A percentile compares a stretch with the other conserved stretches of the same genome.
Evolutionary conservation across 2,888 invertebrate species (phyloP).

Genomic region (Habrosyne pyritoides): DNA sequence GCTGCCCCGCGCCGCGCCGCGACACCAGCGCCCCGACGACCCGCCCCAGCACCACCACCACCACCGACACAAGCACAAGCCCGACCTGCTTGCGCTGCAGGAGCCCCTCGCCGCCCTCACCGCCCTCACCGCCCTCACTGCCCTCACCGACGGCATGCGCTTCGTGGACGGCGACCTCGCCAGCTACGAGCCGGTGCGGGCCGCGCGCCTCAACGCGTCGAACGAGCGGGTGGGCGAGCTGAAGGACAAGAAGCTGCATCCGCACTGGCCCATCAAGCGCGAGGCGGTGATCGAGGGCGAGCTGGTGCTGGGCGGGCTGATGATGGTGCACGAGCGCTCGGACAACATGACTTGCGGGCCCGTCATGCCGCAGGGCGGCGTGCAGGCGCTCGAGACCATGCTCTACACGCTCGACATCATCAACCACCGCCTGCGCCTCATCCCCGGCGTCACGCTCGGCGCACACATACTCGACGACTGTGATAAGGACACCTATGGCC

Average conservation of each 20-base stretch:
- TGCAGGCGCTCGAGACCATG: slow-evolving; percentile 96
- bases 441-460: slow-evolving; percentile 90
- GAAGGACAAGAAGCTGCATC: slow-evolving; percentile 65
- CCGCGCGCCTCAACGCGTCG: neutral
- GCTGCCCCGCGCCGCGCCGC: slow-evolving; percentile 64
- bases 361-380: slow-evolving; percentile 96
- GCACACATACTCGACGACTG: slow-evolving; percentile 95
- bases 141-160: neutral
- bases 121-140: neutral
- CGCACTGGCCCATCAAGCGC: slow-evolving; percentile 91
- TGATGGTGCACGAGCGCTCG: slow-evolving; percentile 96
- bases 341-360: slow-evolving; percentile 95
- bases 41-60: neutral
- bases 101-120: neutral
- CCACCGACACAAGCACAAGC: neutral
- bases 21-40: slow-evolving; percentile 33
- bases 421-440: slow-evolving; percentile 84
- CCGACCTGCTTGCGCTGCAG: too few species aligned
- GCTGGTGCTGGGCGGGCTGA: slow-evolving; percentile 93
- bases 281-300: slow-evolving; percentile 95
- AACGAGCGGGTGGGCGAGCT: slow-evolving; percentile 59
- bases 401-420: slow-evolving; percentile 93
- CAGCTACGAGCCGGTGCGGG: slow-evolving; percentile 37
- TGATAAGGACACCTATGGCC: slow-evolving; percentile 95
- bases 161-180: slow-evolving; percentile 57